Evolutionary conservation across 2,888 invertebrate species (phyloP), one percentile per base, ranked within the genome.

Genomic region (Eristalis tenax): DNA sequence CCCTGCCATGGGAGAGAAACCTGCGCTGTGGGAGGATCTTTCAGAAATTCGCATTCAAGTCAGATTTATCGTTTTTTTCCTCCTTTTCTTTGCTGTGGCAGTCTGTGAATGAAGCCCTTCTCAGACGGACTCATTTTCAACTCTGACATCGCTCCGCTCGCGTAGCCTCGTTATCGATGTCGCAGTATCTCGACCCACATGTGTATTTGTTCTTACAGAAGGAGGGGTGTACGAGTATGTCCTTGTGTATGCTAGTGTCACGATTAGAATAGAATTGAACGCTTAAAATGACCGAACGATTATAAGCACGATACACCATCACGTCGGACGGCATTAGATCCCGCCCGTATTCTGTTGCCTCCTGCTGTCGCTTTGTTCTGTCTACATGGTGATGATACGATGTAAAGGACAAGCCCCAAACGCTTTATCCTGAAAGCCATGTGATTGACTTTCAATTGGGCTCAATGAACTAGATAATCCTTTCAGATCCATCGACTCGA

Each of bases 401-500:
- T 32, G 40, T 43, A 66, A 65, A 35, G 59, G 35, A 69, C 74
- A 59, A 43, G 43, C 56, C 61, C 65, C 65, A 56, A 50, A 66
- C 76, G 26, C 73, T 74, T 77, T 74, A 50, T 70, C 56, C 61
- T 57, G 59, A 77, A 73, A 78, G 83, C 78, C 78, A 78, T 78
- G 74, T 83, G 83, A 87, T 87, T 87, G 86, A 87, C 86, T 83
- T 87, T 83, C 87, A 87, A 87, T 87, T 87, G 87, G 71, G 68
- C 75, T 79, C 87, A 87, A 79, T 87, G 87, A 87, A 83, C 87
- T 83, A 87, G 73, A 87, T 87, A 87, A 87, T 87, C 87, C 87
- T 87, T 79, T 87, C 76, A 87, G 63, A 83, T 66, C 87, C 83
- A 87, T 76, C 71, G 87, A 87, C 43, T 79, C 71, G 75, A 87